Evolutionary conservation across 2,797 vertebrate genomes (phyloP), one percentile per base, ranked within the genome.

Genomic region (Enteromius argenteus): DNA sequence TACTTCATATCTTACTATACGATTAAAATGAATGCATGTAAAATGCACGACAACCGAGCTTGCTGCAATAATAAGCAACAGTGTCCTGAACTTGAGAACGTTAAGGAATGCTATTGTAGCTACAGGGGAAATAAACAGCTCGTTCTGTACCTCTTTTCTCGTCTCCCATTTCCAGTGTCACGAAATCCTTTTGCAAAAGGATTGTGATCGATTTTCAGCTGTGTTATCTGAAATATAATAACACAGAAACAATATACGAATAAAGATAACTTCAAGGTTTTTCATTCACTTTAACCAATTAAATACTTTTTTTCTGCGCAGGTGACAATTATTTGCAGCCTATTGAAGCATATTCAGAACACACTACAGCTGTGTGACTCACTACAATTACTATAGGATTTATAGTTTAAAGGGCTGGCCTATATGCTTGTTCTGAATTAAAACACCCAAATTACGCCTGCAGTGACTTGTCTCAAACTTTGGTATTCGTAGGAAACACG

Each of bases 141-240:
- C n/a, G 15, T 6, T 7, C 10, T 13, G 8, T 93, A 99, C 98
- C 98, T 97, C 91, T 99, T 99, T 89, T 99, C 98, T 87, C 98
- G 94, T 88, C 98, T 95, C 68, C 98, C 98, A 93, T 99, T 99
- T 64, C 98, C 98, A 1, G 98, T 99, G 95, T 99, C 98, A 86
- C 98, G 96, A 91, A 99, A 99, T 87, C 98, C 98, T 95, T 99
- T 99, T 83, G 98, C 98, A 89, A 99, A 99, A 0, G 98, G 98
- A 86, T 99, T 99, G 92, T 99, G 97, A 94, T 99, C 98, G 84
- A 99, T 99, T 96, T 99, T 99, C 93, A 99, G 93, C 89, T 99
- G 98, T 1, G 98, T 99, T 86, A 96, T 95, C 95, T 96, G 90
- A 83, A 94, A 93, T 21, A 23, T 77, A 77, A 42, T 10, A 69